Evolutionary conservation across 2,888 invertebrate species (phyloP), one percentile per base, ranked within the genome.

Genomic region (Thalpophila matura): DNA sequence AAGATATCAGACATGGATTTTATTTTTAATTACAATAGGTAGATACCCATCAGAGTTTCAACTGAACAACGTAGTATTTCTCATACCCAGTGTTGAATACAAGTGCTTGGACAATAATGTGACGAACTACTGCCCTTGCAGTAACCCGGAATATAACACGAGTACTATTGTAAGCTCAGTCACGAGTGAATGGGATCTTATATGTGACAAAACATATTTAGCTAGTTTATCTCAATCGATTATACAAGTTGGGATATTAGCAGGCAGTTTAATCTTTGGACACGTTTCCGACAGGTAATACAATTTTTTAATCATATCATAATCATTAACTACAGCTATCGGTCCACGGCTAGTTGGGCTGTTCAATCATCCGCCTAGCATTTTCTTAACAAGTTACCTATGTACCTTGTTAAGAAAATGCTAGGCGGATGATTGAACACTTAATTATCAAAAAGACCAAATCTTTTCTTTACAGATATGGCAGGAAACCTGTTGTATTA

Each of bases 181-280:
- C 12, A 94, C 95, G 0, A 95, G 93, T 5, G 93, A 96, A 89
- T 96, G 96, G 96, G 77, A 96, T 78, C 89, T 96, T 26, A 96
- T 96, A 59, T 96, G 96, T 74, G 95, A 95, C 22, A 91, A 90
- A 65, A 87, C 89, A 49, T 92, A 93, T 66, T 79, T 96, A 37
- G 94, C 95, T 0, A 96, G 96, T 80, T 81, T 96, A n/a, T 91
- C 94, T 10, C 96, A 96, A 79, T 93, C 95, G 0, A 91, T 94
- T 67, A 84, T 95, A 71, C 96, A 96, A 90, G 86, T 95, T 49
- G 96, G 96, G 27, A 92, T 96, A 46, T 85, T 96, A 38, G 80
- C 89, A 10, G 96, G 96, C 12, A 96, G 96, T 73, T 81, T 96
- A 65, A 71, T 95, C 14, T 96, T 95, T 80, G 35, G 62, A 51